Percentiles rank a stretch among this genome's conserved stretches.
These are phyloP conservation scores for Drosophila paramelanica DNA, from an alignment of 2,888 invertebrate species.

Conservation along the genomic window DNA sequence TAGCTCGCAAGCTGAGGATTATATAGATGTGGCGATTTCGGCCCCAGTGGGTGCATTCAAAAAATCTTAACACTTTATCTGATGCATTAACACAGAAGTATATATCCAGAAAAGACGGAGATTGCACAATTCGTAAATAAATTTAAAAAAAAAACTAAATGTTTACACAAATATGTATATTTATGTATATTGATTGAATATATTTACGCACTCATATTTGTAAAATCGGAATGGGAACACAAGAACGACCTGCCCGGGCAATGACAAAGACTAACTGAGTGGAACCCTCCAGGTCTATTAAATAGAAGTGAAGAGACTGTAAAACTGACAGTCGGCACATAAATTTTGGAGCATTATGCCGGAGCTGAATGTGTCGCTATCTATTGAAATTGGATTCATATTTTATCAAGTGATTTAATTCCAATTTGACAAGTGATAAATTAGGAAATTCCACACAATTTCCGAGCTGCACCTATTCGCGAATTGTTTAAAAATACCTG, in stretches of 20 bases:
- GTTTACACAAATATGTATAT: neutral
- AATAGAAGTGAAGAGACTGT: slow-evolving; percentile 16
- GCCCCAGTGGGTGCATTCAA: too few species aligned
- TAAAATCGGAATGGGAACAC: neutral
- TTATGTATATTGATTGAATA: neutral
- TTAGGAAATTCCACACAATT: slow-evolving; percentile 8
- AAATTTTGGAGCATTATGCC: slow-evolving; percentile 62
- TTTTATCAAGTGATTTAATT: slow-evolving; percentile 48
- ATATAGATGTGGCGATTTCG: too few species aligned
- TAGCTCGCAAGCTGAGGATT: too few species aligned
- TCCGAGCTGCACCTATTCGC: slow-evolving; percentile 20
- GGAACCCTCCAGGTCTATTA: slow-evolving; percentile 9
- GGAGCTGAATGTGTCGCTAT: slow-evolving; percentile 56
- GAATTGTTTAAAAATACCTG: slow-evolving; percentile 47
- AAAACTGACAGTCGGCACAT: slow-evolving; percentile 26
- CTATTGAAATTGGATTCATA: slow-evolving; percentile 37
- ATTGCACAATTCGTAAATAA: neutral
- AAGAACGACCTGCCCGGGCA: slow-evolving; percentile 3
- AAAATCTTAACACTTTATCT: too few species aligned
- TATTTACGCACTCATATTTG: slow-evolving; percentile 45
- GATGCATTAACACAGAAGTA: too few species aligned
- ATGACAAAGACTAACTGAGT: slow-evolving; percentile 33
- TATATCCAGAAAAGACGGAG: too few species aligned
- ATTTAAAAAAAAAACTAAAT: neutral
- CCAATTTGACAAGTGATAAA: slow-evolving; percentile 55